Evolutionary conservation across 2,113 vertebrate species (phyloP).

Genomic region (Anguilla japonica): DNA sequence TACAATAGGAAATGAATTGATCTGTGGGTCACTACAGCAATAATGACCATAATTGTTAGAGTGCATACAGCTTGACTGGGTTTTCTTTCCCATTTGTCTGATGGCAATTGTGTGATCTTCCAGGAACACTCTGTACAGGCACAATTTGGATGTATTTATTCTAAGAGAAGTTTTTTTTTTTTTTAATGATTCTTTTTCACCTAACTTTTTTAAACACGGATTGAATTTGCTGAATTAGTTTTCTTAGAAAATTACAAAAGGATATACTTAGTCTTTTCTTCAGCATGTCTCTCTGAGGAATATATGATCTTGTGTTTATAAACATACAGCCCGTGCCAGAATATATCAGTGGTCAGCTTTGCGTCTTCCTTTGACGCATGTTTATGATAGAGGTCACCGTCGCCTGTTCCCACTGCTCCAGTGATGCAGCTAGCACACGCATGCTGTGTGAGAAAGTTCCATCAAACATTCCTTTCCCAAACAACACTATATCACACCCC

Average conservation of each 20-base stretch:
- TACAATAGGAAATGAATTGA: too few species aligned
- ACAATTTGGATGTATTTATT: too few species aligned
- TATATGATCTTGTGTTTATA: slow-evolving; percentile 39
- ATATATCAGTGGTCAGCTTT: slow-evolving; percentile 34
- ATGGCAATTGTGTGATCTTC: too few species aligned
- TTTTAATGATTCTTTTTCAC: too few species aligned
- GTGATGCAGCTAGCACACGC: slow-evolving; percentile 36
- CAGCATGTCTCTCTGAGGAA: slow-evolving; percentile 25
- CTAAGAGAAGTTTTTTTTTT: too few species aligned
- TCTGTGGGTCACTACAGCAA: too few species aligned
- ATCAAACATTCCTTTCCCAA: slow-evolving; percentile 11
- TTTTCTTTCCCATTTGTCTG: too few species aligned
- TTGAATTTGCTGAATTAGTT: slow-evolving; percentile 17
- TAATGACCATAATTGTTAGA: too few species aligned
- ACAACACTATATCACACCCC: neutral
- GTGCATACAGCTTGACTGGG: too few species aligned
- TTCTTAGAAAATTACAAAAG: neutral
- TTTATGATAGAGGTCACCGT: slow-evolving; percentile 47
- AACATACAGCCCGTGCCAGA: slow-evolving; percentile 42
- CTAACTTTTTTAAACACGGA: too few species aligned
- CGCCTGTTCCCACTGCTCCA: slow-evolving; percentile 36
- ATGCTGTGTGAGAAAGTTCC: slow-evolving; percentile 47
- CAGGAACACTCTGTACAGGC: too few species aligned
- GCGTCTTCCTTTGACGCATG: slow-evolving; percentile 35
- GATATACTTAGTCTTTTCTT: slow-evolving; percentile 23